A percentile compares a stretch with the other conserved stretches of the same genome.
These are phyloP conservation scores for Eupleurogrammus muticus DNA, from an alignment of 2,797 vertebrate genomes.

Conservation along the genomic window DNA sequence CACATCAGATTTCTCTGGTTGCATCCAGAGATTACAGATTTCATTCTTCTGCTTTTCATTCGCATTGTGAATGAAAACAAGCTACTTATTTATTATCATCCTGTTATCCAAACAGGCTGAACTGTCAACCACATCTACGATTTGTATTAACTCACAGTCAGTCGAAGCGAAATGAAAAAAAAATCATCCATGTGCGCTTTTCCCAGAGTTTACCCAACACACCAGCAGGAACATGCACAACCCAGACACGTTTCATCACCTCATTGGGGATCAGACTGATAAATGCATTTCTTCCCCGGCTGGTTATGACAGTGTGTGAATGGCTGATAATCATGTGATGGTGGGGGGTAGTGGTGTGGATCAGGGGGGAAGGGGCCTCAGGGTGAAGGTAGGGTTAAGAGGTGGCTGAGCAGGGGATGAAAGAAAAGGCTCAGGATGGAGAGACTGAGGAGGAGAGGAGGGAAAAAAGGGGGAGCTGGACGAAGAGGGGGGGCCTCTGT, in stretches of 20 bases:
- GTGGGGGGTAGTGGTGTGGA: background rate
- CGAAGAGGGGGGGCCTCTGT: background rate
- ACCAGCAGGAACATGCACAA: background rate
- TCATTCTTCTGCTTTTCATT: too few relatives aligned
- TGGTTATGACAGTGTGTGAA: constrained; percentile 4
- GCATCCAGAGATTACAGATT: too few relatives aligned
- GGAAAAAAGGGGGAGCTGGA: constrained; percentile 4
- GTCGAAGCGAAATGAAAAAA: too few relatives aligned
- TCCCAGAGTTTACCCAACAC: background rate
- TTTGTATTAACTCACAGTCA: too few relatives aligned
- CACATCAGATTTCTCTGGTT: too few relatives aligned
- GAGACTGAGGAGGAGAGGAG: constrained; percentile 8
- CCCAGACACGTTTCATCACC: background rate
- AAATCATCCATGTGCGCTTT: too few relatives aligned
- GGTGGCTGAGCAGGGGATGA: constrained; percentile 31
- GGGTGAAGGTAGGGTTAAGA: constrained; percentile 33
- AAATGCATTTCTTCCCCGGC: background rate
- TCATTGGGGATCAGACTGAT: too few relatives aligned
- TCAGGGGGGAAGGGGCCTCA: constrained; percentile 3
- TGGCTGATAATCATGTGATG: constrained; percentile 21
- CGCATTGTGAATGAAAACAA: too few relatives aligned
- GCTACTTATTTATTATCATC: too few relatives aligned
- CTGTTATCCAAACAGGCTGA: too few relatives aligned
- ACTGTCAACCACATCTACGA: too few relatives aligned
- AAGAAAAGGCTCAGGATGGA: constrained; percentile 27